Evolutionary conservation across 2,113 vertebrate genomes (phyloP).

Genomic region (Phycodurus eques): DNA sequence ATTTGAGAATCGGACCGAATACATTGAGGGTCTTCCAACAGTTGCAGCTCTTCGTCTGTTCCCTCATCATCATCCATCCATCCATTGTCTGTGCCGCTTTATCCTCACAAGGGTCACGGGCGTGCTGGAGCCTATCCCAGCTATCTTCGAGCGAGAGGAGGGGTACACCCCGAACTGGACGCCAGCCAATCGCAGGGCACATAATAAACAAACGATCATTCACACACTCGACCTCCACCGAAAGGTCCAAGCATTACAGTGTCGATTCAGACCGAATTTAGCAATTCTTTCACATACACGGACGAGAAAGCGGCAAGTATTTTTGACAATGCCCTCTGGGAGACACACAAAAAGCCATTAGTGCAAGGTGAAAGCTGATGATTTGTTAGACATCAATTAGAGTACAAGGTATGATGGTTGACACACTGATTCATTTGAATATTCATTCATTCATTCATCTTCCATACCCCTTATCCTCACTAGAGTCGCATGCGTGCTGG

Average conservation of each 20-base stretch:
- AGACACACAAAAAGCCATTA: constrained; percentile 30
- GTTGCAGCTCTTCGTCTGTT: not conserved
- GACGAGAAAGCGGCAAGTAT: not conserved
- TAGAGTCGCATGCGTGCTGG: too few relatives aligned
- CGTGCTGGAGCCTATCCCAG: too few relatives aligned
- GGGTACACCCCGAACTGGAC: too few relatives aligned
- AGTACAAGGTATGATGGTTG: constrained; percentile 82
- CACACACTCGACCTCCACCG: too few relatives aligned
- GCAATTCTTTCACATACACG: not conserved
- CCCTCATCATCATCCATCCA: too few relatives aligned
- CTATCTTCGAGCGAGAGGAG: too few relatives aligned
- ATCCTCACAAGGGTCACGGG: too few relatives aligned
- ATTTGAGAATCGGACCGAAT: constrained; percentile 46
- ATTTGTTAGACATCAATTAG: constrained; percentile 84
- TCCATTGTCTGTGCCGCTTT: too few relatives aligned
- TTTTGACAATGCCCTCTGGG: constrained; percentile 7
- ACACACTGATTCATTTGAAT: constrained; percentile 27
- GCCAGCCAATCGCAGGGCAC: too few relatives aligned
- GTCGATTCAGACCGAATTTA: not conserved
- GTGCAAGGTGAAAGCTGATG: constrained; percentile 65
- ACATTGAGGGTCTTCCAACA: not conserved
- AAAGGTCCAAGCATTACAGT: not conserved
- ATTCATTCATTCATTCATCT: too few relatives aligned
- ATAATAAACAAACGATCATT: too few relatives aligned
- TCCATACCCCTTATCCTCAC: too few relatives aligned